Evolutionary conservation across 2,888 invertebrate species (phyloP).

Genomic region (Drosophila affinis): DNA sequence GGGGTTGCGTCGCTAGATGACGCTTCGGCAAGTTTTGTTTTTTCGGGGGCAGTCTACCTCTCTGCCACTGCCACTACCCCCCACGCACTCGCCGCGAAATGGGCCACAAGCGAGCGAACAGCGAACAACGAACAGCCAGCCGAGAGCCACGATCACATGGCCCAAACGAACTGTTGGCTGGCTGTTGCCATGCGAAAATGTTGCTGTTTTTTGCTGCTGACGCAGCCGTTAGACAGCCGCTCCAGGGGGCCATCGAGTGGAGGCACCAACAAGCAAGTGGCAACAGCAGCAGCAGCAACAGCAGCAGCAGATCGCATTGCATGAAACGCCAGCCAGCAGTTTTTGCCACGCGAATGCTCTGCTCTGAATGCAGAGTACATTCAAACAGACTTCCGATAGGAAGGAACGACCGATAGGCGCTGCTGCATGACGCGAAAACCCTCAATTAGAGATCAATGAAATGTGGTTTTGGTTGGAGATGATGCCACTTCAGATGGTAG

Average conservation of each 20-base stretch:
- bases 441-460: background rate
- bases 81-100: background rate
- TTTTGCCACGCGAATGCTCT: conserved; percentile 17
- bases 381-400: too few relatives aligned
- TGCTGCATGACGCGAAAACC: background rate
- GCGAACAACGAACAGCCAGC: background rate
- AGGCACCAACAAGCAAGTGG: conserved; percentile 9
- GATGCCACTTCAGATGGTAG: background rate
- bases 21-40: conserved; percentile 8
- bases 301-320: conserved; percentile 33
- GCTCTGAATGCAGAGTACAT: background rate
- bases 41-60: conserved; percentile 8
- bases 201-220: conserved; percentile 42
- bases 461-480: too few relatives aligned
- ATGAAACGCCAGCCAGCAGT: conserved; percentile 36
- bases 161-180: conserved; percentile 44
- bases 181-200: conserved; percentile 63
- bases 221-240: conserved; percentile 40
- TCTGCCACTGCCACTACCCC: background rate
- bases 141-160: conserved; percentile 43
- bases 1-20: background rate
- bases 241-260: background rate
- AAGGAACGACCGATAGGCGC: background rate
- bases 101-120: conserved; percentile 10
- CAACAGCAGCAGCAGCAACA: conserved; percentile 9